Base-by-base conservation (phyloP, 2,888 invertebrate genomes). In the Ceriagrion tenellum region DNA sequence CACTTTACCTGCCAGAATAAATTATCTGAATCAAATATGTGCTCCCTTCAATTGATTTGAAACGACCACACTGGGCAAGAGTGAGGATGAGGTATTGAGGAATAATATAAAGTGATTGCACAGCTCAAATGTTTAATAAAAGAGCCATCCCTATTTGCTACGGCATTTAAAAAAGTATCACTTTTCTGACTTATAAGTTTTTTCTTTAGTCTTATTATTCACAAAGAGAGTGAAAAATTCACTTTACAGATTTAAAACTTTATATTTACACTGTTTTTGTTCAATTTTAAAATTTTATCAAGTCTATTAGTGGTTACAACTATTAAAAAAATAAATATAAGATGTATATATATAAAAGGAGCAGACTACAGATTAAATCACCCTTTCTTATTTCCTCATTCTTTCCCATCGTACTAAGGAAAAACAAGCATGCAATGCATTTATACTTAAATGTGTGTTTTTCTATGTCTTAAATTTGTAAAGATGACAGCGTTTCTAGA, bases 191-290 rank as follows among this genome's bases (percentile, higher is more conserved):
- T 93, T 93, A 69, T 47, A 40, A 81, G 69, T 69, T 93, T 20
- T 35, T 91, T 35, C 74, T 69, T 74, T 63, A 69, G 93, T 93
- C 93, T 93, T 93, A 91, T 91, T 91, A 93, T 93, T 93, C 93
- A 93, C 93, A 93, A 91, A 93, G 93, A 93, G 93, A 69, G 93
- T 93, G 93, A 93, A 93, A 93, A 93, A 93, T 93, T 93, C 93
- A 93, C 93, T 93, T 59, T 93, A 93, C 74, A 93, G 47, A 93
- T 93, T 93, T 59, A 74, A 74, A 47, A 63, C 30, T 93, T 47
- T 26, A 74, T 93, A 93, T 93, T 93, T 93, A 93, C 93, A 93
- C 1, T 93, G 47, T 93, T 93, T 59, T 47, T 93, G 26, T 40
- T 93, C 56, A 69, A 47, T 93, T 63, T 69, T 35, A 93, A 69